Conservation (phyloP, 2,888 invertebrate species). For the Smittia sp. region DNA sequence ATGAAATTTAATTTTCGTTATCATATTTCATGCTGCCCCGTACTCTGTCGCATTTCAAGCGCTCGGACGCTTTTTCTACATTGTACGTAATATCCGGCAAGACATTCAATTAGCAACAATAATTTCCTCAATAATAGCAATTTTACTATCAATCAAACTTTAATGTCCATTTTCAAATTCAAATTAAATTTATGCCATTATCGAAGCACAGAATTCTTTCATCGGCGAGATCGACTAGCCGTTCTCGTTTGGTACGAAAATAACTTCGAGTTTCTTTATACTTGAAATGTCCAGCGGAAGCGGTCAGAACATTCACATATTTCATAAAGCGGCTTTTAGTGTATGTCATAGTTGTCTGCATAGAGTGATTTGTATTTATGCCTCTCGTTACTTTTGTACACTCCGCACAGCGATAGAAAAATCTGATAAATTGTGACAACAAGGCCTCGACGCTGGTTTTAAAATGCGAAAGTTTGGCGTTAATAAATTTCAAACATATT, state of each 20-base stretch:
- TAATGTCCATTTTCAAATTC: conserved; percentile 35
- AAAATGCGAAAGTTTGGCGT: background rate
- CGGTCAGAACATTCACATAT: conserved; percentile 32
- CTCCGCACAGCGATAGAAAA: background rate
- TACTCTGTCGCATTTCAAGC: background rate
- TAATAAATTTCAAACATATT: background rate
- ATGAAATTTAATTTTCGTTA: conserved; percentile 38
- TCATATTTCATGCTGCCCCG: conserved; percentile 20
- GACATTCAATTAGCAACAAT: conserved; percentile 41
- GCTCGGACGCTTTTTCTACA: background rate
- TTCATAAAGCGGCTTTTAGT: conserved; percentile 30
- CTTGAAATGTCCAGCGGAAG: conserved; percentile 25
- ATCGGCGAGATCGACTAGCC: background rate
- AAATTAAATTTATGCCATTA: conserved; percentile 19
- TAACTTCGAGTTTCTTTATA: conserved; percentile 10
- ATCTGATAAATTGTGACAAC: background rate
- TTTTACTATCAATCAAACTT: conserved; percentile 41
- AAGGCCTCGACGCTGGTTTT: background rate
- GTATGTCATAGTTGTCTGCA: conserved; percentile 34
- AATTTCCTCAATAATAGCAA: conserved; percentile 41
- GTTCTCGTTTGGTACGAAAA: background rate
- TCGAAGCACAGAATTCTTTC: background rate
- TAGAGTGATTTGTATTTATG: conserved; percentile 37
- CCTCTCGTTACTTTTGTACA: background rate
- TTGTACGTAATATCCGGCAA: conserved; percentile 40